Percentiles rank a stretch among this genome's conserved stretches.
phyloP scores from a whole-genome alignment of 2,888 invertebrate species.

The Eurytoma californica region DNA sequence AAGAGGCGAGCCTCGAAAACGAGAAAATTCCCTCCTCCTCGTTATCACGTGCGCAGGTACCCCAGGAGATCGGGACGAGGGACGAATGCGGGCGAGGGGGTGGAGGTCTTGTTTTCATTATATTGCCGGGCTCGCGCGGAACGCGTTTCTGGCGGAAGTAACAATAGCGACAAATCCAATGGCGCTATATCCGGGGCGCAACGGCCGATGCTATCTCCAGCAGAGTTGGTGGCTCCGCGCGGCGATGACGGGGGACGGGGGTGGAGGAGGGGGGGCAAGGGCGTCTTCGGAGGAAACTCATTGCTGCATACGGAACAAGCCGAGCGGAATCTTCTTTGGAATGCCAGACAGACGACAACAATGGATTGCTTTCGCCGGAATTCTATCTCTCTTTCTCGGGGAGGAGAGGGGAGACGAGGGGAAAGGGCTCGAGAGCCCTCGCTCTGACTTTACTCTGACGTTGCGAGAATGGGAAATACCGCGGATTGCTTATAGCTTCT shows the following conservation, averaged over 20 bases:
- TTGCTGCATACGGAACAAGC: constrained; percentile 60
- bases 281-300: constrained; percentile 59
- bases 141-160: constrained; percentile 55
- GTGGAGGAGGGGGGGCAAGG: constrained; percentile 18
- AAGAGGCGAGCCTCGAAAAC: constrained; percentile 5
- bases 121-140: constrained; percentile 25
- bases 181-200: constrained; percentile 5
- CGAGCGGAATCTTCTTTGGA: constrained; percentile 63
- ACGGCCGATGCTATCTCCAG: constrained; percentile 45
- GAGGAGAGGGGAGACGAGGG: neutral
- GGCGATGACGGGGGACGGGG: constrained; percentile 13
- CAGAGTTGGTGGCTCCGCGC: constrained; percentile 3
- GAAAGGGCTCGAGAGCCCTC: neutral
- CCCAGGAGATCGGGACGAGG: too few species aligned
- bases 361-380: constrained; percentile 63
- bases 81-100: constrained; percentile 4
- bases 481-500: constrained; percentile 45
- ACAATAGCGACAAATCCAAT: constrained; percentile 61
- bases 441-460: constrained; percentile 44
- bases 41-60: constrained; percentile 49
- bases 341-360: constrained; percentile 62
- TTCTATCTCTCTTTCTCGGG: constrained; percentile 38
- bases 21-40: constrained; percentile 43
- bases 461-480: constrained; percentile 44
- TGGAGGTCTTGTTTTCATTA: constrained; percentile 54